Percentiles rank a stretch among this genome's conserved stretches.
Evolutionary conservation across 1,140 invertebrate genomes (phyloP).

Genomic region (Cyclina sinensis): DNA sequence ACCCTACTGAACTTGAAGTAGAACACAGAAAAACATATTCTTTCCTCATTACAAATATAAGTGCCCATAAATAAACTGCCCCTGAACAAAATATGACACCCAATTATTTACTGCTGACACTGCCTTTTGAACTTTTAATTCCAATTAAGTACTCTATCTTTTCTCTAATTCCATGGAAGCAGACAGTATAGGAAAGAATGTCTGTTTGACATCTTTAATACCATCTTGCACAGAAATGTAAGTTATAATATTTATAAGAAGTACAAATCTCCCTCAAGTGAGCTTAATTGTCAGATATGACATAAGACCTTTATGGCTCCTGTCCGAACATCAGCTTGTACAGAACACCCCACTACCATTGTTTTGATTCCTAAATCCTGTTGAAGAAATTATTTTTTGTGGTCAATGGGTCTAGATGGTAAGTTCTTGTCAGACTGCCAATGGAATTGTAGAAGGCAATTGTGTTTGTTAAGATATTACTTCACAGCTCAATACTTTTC

Average conservation of each 20-base stretch:
- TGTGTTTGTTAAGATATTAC: too few relatives aligned
- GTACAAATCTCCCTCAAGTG: conserved; percentile 7
- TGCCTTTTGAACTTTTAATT: not conserved
- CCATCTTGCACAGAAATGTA: not conserved
- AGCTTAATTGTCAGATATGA: not conserved
- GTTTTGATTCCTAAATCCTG: not conserved
- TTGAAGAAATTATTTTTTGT: not conserved
- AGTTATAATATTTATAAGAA: conserved; percentile 13
- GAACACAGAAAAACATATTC: too few relatives aligned
- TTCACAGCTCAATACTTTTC: too few relatives aligned
- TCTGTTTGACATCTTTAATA: conserved; percentile 27
- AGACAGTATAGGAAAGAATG: conserved; percentile 6
- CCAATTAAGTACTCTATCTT: not conserved
- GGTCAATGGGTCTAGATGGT: not conserved
- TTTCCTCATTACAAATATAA: too few relatives aligned
- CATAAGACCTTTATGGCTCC: conserved; percentile 7
- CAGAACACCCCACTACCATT: conserved; percentile 13
- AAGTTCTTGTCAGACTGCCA: not conserved
- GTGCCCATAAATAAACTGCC: too few relatives aligned
- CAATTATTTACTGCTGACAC: too few relatives aligned
- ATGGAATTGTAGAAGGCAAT: not conserved
- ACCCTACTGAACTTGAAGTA: too few relatives aligned
- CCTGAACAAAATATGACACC: too few relatives aligned
- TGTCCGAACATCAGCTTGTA: conserved; percentile 9
- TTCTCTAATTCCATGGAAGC: not conserved